Percentiles rank a stretch among this genome's conserved stretches.
Evolutionary conservation across 2,888 invertebrate genomes (phyloP).

Genomic region (Caenorhabditis plicata): DNA sequence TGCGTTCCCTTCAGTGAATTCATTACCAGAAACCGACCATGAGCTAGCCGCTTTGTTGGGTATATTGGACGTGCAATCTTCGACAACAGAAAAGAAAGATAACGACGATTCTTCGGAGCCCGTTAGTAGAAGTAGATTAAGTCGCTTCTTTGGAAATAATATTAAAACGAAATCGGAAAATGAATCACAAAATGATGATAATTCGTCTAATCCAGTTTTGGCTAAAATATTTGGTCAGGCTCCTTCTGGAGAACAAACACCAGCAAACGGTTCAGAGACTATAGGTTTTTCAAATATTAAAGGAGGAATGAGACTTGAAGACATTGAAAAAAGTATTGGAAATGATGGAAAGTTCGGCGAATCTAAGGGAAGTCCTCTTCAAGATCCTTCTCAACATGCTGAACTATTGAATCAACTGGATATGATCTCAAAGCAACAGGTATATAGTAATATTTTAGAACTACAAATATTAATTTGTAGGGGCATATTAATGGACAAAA

Average conservation of each 20-base stretch:
- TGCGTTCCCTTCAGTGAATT: constrained; percentile 8
- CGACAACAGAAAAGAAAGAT: too few species aligned
- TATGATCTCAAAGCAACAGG: constrained; percentile 27
- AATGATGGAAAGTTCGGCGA: constrained; percentile 6
- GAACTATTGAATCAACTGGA: constrained; percentile 42
- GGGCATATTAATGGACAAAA: constrained; percentile 11
- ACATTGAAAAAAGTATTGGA: constrained; percentile 24
- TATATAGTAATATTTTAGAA: not conserved
- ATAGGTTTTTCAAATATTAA: constrained; percentile 8
- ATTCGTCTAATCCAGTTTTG: constrained; percentile 19
- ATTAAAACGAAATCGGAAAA: too few species aligned
- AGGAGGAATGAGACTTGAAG: constrained; percentile 31
- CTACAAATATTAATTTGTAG: not conserved
- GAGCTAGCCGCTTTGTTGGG: constrained; percentile 46
- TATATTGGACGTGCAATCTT: constrained; percentile 30
- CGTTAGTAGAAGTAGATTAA: constrained; percentile 39
- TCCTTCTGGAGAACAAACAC: constrained; percentile 9
- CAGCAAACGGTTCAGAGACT: not conserved
- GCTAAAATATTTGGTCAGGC: constrained; percentile 24
- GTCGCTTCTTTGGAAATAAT: constrained; percentile 43
- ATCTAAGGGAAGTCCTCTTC: constrained; percentile 32
- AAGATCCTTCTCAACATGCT: constrained; percentile 50
- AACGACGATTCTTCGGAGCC: constrained; percentile 2
- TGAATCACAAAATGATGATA: constrained; percentile 15
- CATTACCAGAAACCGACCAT: constrained; percentile 36